Conservation (phyloP, 2,797 vertebrate species). For the Leptatherina wallacei region DNA sequence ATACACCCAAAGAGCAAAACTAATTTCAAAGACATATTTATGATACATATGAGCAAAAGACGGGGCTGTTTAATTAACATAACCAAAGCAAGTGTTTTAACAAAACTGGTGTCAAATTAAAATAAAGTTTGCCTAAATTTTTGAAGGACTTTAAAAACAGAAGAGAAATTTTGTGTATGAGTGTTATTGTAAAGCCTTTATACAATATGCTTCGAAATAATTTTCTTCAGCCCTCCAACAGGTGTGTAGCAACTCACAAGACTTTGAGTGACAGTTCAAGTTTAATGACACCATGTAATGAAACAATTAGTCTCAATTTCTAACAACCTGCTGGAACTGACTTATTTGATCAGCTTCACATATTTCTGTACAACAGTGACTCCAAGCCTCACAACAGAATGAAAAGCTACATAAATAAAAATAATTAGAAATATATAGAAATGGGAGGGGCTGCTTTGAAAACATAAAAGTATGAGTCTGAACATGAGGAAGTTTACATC, state of each 20-base stretch:
- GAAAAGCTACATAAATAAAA: conserved; percentile 61
- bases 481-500: conserved; percentile 50
- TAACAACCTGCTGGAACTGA: conserved; percentile 23
- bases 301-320: conserved; percentile 35
- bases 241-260: conserved; percentile 34
- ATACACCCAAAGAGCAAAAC: conserved; percentile 58
- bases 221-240: conserved; percentile 19
- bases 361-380: conserved; percentile 45
- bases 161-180: conserved; percentile 4
- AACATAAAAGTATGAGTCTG: conserved; percentile 40
- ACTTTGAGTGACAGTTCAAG: conserved; percentile 45
- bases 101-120: conserved; percentile 44
- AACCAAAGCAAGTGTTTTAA: conserved; percentile 40
- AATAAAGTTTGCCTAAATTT: conserved; percentile 25
- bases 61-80: conserved; percentile 34
- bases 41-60: conserved; percentile 46
- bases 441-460: conserved; percentile 30
- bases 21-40: conserved; percentile 37
- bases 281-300: conserved; percentile 45
- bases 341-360: conserved; percentile 30
- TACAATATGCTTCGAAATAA: conserved; percentile 48
- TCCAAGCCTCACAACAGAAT: conserved; percentile 38
- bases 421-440: conserved; percentile 28
- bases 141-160: conserved; percentile 17
- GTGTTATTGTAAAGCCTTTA: conserved; percentile 55